These are phyloP conservation scores for Drosophila tani DNA, from an alignment of 1,140 invertebrate genomes.

Conservation along the genomic window DNA sequence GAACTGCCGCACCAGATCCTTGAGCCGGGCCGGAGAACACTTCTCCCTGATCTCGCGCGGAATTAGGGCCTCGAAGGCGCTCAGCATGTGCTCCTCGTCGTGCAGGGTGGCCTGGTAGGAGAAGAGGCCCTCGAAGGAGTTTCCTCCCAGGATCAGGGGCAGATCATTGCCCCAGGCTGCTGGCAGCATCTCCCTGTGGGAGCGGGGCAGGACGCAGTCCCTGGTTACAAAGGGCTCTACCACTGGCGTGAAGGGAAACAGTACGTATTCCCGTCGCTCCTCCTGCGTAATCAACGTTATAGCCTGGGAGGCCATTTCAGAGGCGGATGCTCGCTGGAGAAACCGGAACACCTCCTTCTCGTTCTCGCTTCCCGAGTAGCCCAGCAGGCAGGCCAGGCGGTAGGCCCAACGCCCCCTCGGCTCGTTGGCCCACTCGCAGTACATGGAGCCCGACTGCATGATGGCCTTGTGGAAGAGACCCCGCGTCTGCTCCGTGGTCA, in stretches of 20 bases:
- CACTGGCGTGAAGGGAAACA: slow-evolving; percentile 80
- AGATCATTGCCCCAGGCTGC: slow-evolving; percentile 82
- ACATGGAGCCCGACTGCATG: slow-evolving; percentile 86
- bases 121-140: slow-evolving; percentile 83
- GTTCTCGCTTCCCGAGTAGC: slow-evolving; percentile 76
- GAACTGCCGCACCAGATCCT: slow-evolving; percentile 48
- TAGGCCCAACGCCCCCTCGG: slow-evolving; percentile 46
- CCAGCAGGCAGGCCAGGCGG: slow-evolving; percentile 62
- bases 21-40: slow-evolving; percentile 32
- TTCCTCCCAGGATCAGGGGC: slow-evolving; percentile 83
- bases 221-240: slow-evolving; percentile 78
- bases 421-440: slow-evolving; percentile 79
- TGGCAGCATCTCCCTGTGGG: slow-evolving; percentile 65
- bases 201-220: slow-evolving; percentile 67
- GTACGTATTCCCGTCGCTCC: slow-evolving; percentile 43
- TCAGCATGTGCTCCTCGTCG: slow-evolving; percentile 52
- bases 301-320: slow-evolving; percentile 32
- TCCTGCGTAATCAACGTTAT: slow-evolving; percentile 31
- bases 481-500: slow-evolving; percentile 71
- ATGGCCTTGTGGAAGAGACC: slow-evolving; percentile 88
- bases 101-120: slow-evolving; percentile 49
- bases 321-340: slow-evolving; percentile 61
- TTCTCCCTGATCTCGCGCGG: slow-evolving; percentile 41
- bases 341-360: slow-evolving; percentile 79
- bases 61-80: slow-evolving; percentile 54